phyloP scores from a whole-genome alignment of 2,797 vertebrate species.

The Kryptolebias ocellatus region DNA sequence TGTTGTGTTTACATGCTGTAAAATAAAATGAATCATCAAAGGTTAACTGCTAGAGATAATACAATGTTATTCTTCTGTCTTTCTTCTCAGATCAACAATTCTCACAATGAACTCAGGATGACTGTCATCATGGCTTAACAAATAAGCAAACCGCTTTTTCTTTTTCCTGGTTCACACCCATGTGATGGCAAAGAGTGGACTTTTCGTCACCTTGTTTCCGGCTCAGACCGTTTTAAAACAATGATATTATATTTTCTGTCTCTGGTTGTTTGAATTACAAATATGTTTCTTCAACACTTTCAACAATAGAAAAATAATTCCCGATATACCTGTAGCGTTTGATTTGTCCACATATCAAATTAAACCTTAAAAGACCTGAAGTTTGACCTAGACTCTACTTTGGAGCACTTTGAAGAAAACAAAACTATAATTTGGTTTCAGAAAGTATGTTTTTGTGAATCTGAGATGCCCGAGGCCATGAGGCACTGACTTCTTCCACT shows the following conservation, averaged over 20 bases:
- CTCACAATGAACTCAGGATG: conserved; percentile 26
- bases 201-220: conserved; percentile 15
- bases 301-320: conserved; percentile 23
- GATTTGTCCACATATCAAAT: conserved; percentile 48
- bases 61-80: conserved; percentile 16
- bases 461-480: conserved; percentile 48
- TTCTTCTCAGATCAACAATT: conserved; percentile 41
- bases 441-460: conserved; percentile 44
- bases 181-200: conserved; percentile 23
- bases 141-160: conserved; percentile 28
- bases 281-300: conserved; percentile 4
- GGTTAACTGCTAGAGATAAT: conserved; percentile 8
- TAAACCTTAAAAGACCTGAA: conserved; percentile 41
- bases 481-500: conserved; percentile 46
- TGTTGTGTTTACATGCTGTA: background rate
- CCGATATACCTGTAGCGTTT: conserved; percentile 19
- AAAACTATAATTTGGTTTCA: conserved; percentile 62
- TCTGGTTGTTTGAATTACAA: conserved; percentile 20
- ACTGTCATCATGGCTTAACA: conserved; percentile 17
- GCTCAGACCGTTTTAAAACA: conserved; percentile 17
- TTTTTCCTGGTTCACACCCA: conserved; percentile 18
- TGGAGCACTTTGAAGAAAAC: conserved; percentile 56
- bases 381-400: conserved; percentile 31
- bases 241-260: conserved; percentile 20
- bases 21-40: background rate